These are phyloP conservation scores for Trichechus manatus DNA, from an alignment of 2,113 vertebrate species.

Conservation along the genomic window DNA sequence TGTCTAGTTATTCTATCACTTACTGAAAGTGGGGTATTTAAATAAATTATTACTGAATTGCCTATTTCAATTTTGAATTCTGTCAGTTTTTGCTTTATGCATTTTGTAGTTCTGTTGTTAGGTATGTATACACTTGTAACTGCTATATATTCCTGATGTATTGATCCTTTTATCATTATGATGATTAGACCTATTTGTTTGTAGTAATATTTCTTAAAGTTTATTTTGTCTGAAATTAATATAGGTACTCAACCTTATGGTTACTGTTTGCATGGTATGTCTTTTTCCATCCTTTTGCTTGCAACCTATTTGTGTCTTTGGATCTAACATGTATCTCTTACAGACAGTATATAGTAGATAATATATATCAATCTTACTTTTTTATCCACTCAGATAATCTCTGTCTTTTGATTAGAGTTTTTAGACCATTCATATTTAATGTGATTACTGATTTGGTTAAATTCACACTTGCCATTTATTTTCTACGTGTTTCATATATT, in stretches of 20 bases:
- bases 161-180: background rate
- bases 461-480: background rate
- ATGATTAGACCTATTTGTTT: background rate
- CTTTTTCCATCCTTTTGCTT: too few species aligned
- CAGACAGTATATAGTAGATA: background rate
- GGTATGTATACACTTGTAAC: background rate
- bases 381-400: background rate
- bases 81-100: too few species aligned
- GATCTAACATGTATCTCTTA: too few species aligned
- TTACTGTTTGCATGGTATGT: too few species aligned
- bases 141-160: background rate
- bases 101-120: background rate
- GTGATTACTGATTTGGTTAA: background rate
- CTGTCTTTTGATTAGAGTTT: background rate
- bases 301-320: too few species aligned
- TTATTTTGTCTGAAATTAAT: constrained; percentile 22
- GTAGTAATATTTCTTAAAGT: constrained; percentile 28
- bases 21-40: too few species aligned
- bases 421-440: background rate
- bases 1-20: too few species aligned
- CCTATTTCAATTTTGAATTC: too few species aligned
- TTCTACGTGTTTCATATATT: background rate
- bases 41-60: too few species aligned
- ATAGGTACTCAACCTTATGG: background rate
- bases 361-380: background rate